Conservation (phyloP, 2,888 invertebrate genomes). For the Ischnura elegans region DNA sequence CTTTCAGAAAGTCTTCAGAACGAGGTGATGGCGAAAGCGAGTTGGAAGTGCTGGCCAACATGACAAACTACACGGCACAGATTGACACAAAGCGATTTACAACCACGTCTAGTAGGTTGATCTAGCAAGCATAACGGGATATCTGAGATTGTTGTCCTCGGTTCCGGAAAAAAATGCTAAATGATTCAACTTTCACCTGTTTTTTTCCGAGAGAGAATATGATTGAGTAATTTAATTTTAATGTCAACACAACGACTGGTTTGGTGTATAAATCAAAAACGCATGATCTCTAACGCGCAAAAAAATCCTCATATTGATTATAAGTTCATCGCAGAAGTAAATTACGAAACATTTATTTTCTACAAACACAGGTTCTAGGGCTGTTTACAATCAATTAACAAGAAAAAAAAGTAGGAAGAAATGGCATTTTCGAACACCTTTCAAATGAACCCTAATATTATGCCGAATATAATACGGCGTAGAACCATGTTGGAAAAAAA, state of each 20-base stretch:
- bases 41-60: neutral
- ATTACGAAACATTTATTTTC: too few species aligned
- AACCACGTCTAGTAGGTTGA: neutral
- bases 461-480: too few species aligned
- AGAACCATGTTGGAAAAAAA: too few species aligned
- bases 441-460: too few species aligned
- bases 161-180: neutral
- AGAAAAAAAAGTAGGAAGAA: too few species aligned
- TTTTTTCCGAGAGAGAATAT: neutral
- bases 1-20: neutral
- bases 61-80: neutral
- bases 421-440: too few species aligned
- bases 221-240: neutral
- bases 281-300: neutral
- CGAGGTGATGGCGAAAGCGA: neutral
- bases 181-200: neutral
- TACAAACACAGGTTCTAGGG: too few species aligned
- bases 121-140: neutral
- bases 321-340: too few species aligned
- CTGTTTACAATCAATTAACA: too few species aligned
- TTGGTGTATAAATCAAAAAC: neutral
- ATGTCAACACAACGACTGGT: neutral
- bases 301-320: neutral
- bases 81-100: neutral
- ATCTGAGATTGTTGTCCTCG: neutral